phyloP scores from a whole-genome alignment of 1,140 invertebrate genomes.

The Epicauta chinensis region DNA sequence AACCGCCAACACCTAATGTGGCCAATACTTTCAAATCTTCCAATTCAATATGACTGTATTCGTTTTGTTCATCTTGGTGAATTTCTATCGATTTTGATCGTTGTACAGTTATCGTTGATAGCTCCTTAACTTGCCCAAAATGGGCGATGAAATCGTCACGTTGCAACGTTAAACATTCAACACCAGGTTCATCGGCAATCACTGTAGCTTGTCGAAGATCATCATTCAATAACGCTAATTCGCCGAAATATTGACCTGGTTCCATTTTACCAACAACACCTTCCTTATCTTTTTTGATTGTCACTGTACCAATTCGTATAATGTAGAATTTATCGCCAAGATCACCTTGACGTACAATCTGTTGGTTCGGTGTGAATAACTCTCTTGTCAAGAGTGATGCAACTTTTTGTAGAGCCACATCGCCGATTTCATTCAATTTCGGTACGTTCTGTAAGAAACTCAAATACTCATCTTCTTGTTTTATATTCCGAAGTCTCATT shows the following conservation, averaged over 20 bases:
- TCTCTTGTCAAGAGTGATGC: conserved; percentile 84
- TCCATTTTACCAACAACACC: conserved; percentile 56
- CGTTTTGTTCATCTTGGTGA: conserved; percentile 36
- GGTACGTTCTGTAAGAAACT: conserved; percentile 82
- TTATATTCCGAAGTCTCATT: conserved; percentile 74
- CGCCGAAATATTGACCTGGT: conserved; percentile 71
- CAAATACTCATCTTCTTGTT: conserved; percentile 74
- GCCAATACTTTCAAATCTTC: conserved; percentile 74
- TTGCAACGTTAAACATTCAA: conserved; percentile 85
- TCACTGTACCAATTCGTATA: conserved; percentile 83
- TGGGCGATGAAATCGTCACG: conserved; percentile 51
- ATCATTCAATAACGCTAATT: conserved; percentile 73
- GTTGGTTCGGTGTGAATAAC: conserved; percentile 76
- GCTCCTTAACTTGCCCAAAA: conserved; percentile 39
- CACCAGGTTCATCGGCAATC: conserved; percentile 76
- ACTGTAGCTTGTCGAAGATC: conserved; percentile 83
- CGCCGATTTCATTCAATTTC: conserved; percentile 72
- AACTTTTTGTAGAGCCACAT: conserved; percentile 77
- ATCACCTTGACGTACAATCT: conserved; percentile 89
- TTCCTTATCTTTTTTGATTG: conserved; percentile 60
- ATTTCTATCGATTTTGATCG: conserved; percentile 4
- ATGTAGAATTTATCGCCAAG: conserved; percentile 95
- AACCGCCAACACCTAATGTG: conserved; percentile 88
- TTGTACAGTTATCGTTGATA: conserved; percentile 17
- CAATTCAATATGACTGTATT: conserved; percentile 64